Conservation (phyloP, 2,113 vertebrate genomes). For the Ramphastos sulfuratus region DNA sequence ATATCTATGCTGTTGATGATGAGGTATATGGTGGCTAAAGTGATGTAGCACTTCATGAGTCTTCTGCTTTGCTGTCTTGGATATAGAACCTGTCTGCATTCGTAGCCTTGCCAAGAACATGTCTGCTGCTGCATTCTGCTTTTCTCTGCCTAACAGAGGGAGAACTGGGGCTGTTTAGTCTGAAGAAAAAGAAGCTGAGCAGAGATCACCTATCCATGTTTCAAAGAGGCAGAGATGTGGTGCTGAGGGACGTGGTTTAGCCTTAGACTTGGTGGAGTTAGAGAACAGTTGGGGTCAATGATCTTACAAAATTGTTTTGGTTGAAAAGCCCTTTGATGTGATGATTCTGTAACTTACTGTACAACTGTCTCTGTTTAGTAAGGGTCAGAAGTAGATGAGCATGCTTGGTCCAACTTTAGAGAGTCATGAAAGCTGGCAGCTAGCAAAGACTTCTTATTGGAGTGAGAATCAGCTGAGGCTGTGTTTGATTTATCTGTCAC, state of each 20-base stretch:
- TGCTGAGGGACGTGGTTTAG: too few relatives aligned
- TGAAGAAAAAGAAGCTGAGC: too few relatives aligned
- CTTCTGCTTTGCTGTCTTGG: neutral
- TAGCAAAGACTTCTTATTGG: neutral
- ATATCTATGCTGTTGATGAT: conserved; percentile 88
- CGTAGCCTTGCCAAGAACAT: neutral
- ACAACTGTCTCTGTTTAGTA: neutral
- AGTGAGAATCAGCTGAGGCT: neutral
- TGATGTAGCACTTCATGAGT: neutral
- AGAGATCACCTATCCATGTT: too few relatives aligned
- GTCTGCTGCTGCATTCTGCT: neutral
- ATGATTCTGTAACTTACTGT: too few relatives aligned
- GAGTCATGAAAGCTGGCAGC: neutral
- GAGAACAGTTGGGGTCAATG: too few relatives aligned
- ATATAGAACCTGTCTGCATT: too few relatives aligned
- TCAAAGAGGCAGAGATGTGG: too few relatives aligned
- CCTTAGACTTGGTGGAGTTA: too few relatives aligned
- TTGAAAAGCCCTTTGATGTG: too few relatives aligned
- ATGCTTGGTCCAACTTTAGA: neutral
- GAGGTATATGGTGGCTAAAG: conserved; percentile 75
- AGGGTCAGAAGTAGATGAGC: neutral
- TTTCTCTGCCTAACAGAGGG: neutral
- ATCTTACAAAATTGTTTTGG: too few relatives aligned
- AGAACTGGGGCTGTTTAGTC: too few relatives aligned
- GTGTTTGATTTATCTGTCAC: neutral